phyloP scores from a whole-genome alignment of 2,888 invertebrate genomes.

The Pandemis cinnamomeana region DNA sequence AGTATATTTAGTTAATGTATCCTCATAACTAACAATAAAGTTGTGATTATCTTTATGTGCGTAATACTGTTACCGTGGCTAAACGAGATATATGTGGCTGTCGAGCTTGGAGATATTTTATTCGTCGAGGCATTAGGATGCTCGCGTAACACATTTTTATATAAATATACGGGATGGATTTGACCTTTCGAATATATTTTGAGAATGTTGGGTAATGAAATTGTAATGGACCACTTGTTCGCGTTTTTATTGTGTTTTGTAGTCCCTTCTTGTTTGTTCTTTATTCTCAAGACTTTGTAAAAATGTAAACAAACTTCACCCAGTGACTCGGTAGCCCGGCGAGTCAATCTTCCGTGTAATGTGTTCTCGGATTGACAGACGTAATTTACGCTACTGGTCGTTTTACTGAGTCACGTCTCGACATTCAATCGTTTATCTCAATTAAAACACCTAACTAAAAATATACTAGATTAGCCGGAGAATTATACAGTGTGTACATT shows the following conservation, averaged over 20 bases:
- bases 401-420: slow-evolving; percentile 1
- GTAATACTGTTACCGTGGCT: slow-evolving; percentile 38
- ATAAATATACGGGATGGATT: slow-evolving; percentile 10
- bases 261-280: neutral
- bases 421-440: neutral
- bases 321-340: neutral
- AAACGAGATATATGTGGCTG: slow-evolving; percentile 31
- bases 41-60: slow-evolving; percentile 40
- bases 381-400: slow-evolving; percentile 5
- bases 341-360: neutral
- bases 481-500: no score
- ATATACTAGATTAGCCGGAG: neutral
- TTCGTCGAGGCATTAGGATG: slow-evolving; percentile 11
- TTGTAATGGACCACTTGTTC: slow-evolving; percentile 12
- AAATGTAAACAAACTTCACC: slow-evolving; percentile 1
- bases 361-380: slow-evolving; percentile 8
- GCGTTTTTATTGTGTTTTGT: neutral
- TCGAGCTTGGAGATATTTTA: slow-evolving; percentile 27
- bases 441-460: neutral
- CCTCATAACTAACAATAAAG: slow-evolving; percentile 41
- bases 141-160: slow-evolving; percentile 14
- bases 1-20: slow-evolving; percentile 40
- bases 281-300: neutral
- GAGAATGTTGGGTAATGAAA: slow-evolving; percentile 8
- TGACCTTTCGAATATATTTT: slow-evolving; percentile 15